Evolutionary conservation across 1,140 invertebrate species (phyloP), one percentile per base, ranked within the genome.

Genomic region (Kradibia gibbosae): DNA sequence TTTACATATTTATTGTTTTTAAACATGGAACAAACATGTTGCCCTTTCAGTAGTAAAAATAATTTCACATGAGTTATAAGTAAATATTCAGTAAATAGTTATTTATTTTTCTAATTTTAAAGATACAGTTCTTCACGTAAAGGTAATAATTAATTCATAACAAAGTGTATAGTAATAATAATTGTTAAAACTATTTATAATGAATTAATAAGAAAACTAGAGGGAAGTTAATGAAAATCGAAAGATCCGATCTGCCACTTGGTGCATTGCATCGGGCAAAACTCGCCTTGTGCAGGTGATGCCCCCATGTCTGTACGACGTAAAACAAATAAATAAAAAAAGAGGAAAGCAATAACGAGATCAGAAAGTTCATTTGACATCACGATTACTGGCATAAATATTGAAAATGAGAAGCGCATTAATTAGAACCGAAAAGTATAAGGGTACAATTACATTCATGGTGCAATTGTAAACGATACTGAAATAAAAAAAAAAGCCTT

Each of bases 231-330:
- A 48, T 31, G 15, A 17, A 48, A 71, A 73, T 53, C 22, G 20
- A 73, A 72, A 34, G 28, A 65, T 65, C 39, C 31, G 36, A 78
- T 78, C 28, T 72, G 45, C 77, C 45, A 50, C 65, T 85, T 79
- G 72, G 83, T 86, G 83, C 81, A 82, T 87, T 84, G 80, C 85
- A 72, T 86, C 82, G 50, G 72, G 78, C 78, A 86, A 87, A 88
- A 86, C 84, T 87, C 84, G 80, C 82, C 84, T 87, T 85, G 86
- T 85, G 83, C 84, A 86, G 78, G 75, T 83, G 62, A 83, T 84
- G 85, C 84, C 78, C 80, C 74, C 76, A 74, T 85, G 80, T 85
- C 80, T 83, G 84, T 84, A 83, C 85, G 83, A 86, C 81, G 80
- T 84, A 50, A 53, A 53, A 17, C 25, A 73, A 73, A 73, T 31